Evolutionary conservation across 1,140 invertebrate species (phyloP), one percentile per base, ranked within the genome.

Genomic region (Drosophila murphyi): DNA sequence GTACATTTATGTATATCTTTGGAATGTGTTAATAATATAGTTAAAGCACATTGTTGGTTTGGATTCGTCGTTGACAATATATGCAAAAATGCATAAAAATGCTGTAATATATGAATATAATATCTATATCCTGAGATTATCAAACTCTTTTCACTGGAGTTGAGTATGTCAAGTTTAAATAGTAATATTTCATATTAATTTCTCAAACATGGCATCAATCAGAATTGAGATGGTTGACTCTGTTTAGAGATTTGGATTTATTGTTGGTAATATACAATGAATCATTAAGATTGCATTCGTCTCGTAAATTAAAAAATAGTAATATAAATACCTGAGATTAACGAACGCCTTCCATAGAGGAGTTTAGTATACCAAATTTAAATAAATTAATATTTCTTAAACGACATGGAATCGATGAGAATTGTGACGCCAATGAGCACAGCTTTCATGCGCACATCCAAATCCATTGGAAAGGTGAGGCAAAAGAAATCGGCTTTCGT

Each of bases 371-470:
- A 20, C 59, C 31, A 3, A 31, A 10, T 39, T 32, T 34, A 50
- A 29, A 28, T 41, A 59, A 47, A 32, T 41, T 32, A 43, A 64
- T 54, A 43, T 82, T 94, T 94, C 73, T 96, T 95, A 81, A 96
- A 96, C 93, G 96, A 96, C 95, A 96, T 96, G 65, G 94, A 95
- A 93, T 96, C 96, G 88, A 96, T 95, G n/a, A 96, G 91, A 83
- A 96, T 94, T 77, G 94, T 94, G 6, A 96, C 96, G 34, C 96
- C 97, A 2, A 98, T 91, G 63, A 97, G 93, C 4, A 96, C 94
- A 1, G 96, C 96, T 91, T 98, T 98, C 90, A 97, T 96, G 77
- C 95, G 95, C 5, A 97, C 96, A 82, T 97, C 96, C 67, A 98
- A 92, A 91, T 97, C 96, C 82, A 96, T 93, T 2, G 96, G 96